A percentile compares a stretch with the other conserved stretches of the same genome.
These are phyloP conservation scores for Trichopoda pennipes DNA, from an alignment of 2,888 invertebrate species.

Conservation along the genomic window DNA sequence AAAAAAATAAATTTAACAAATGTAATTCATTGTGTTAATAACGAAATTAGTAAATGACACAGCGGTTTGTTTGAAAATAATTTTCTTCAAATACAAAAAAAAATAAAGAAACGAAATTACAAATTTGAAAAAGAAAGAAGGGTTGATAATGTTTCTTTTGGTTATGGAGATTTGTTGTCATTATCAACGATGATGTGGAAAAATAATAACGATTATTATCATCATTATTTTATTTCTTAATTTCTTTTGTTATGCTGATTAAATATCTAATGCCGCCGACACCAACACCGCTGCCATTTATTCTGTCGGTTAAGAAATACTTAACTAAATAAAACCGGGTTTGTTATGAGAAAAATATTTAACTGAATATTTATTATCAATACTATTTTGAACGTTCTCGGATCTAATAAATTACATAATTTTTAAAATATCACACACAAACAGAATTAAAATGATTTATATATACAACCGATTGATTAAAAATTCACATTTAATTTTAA, in stretches of 20 bases:
- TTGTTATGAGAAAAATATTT: conserved; percentile 72
- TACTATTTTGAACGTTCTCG: too few species aligned
- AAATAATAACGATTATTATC: conserved; percentile 71
- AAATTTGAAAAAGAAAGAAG: conserved; percentile 24
- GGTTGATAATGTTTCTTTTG: conserved; percentile 37
- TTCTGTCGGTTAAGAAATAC: conserved; percentile 12
- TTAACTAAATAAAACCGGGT: conserved; percentile 66
- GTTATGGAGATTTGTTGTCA: conserved; percentile 33
- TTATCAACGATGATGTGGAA: conserved; percentile 29
- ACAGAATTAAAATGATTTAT: too few species aligned
- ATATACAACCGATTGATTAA: too few species aligned
- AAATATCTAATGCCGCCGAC: conserved; percentile 62
- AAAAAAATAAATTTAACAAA: conserved; percentile 28
- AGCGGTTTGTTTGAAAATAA: conserved; percentile 72
- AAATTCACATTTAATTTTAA: too few species aligned
- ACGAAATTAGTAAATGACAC: conserved; percentile 80
- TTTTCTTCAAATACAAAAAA: conserved; percentile 18
- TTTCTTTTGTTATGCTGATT: conserved; percentile 80
- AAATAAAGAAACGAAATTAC: conserved; percentile 37
- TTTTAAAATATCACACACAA: too few species aligned
- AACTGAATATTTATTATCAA: conserved; percentile 42
- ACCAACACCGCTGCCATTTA: conserved; percentile 9
- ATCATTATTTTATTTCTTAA: conserved; percentile 79
- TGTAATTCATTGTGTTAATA: conserved; percentile 70
- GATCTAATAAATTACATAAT: too few species aligned